A percentile compares a stretch with the other conserved stretches of the same genome.
Conservation (phyloP, 2,113 vertebrate genomes). For the Muntiacus muntjak region DNA sequence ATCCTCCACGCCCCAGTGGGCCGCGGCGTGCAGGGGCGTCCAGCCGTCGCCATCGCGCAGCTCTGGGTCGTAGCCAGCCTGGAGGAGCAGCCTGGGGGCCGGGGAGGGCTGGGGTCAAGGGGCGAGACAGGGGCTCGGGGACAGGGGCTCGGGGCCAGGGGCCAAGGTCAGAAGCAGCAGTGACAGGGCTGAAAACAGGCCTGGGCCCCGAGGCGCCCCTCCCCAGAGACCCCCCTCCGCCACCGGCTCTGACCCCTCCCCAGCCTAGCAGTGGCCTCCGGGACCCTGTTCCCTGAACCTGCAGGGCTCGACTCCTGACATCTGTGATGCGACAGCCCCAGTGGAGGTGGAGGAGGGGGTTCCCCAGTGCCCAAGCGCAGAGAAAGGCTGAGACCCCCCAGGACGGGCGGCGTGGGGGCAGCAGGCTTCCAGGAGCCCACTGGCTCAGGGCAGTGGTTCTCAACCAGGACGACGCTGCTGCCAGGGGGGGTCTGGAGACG, state of each 20-base stretch:
- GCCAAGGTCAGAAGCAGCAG: neutral
- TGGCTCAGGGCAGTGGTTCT: neutral
- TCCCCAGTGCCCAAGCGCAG: neutral
- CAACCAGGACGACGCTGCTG: fast-evolving
- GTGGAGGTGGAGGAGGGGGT: no score
- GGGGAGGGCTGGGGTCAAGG: neutral
- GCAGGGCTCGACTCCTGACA: neutral
- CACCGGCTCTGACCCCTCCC: neutral
- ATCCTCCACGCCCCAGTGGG: constrained; percentile 92
- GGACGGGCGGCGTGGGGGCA: neutral
- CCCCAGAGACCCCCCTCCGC: neutral
- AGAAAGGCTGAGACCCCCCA: neutral
- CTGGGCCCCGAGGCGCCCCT: neutral
- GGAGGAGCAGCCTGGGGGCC: constrained; percentile 85
- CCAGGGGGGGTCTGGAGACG: neutral
- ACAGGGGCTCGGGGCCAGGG: neutral
- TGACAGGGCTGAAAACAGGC: fast-evolving
- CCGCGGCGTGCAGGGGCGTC: constrained; percentile 91
- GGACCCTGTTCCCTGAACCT: neutral
- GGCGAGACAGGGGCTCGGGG: neutral
- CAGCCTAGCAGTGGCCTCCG: neutral
- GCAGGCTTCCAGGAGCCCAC: neutral
- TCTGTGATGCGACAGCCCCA: neutral
- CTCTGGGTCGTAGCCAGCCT: constrained; percentile 89
- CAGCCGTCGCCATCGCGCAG: constrained; percentile 89